Percentiles rank a stretch among this genome's conserved stretches.
phyloP scores from a whole-genome alignment of 2,797 vertebrate genomes.

The Pantherophis alleghaniensis region DNA sequence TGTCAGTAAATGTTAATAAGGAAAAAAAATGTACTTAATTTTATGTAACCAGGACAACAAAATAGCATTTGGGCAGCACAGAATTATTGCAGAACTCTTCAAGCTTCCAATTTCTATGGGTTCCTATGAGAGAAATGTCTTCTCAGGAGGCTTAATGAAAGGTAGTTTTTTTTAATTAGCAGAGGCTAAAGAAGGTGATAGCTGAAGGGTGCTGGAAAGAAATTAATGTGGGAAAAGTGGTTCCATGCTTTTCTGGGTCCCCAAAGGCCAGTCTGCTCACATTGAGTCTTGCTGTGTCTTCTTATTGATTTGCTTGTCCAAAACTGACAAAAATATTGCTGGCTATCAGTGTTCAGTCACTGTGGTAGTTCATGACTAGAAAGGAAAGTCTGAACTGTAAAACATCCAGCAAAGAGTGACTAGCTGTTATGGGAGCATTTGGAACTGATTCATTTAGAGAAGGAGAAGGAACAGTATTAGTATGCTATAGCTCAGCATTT shows the following conservation, averaged over 20 bases:
- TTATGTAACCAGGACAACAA: constrained; percentile 12
- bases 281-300: constrained; percentile 75
- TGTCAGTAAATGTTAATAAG: background rate
- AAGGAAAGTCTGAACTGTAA: constrained; percentile 59
- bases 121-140: constrained; percentile 67
- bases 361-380: constrained; percentile 53
- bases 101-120: constrained; percentile 55
- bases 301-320: constrained; percentile 79
- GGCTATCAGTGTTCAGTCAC: constrained; percentile 59
- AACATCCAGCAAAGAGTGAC: constrained; percentile 30
- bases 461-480: constrained; percentile 13
- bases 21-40: constrained; percentile 29
- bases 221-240: constrained; percentile 77
- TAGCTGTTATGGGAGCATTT: constrained; percentile 51
- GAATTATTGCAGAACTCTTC: constrained; percentile 37
- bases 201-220: constrained; percentile 63
- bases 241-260: constrained; percentile 64
- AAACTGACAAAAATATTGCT: constrained; percentile 70
- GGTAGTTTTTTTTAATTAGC: constrained; percentile 80
- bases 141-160: constrained; percentile 71
- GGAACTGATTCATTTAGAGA: constrained; percentile 60
- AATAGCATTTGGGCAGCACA: constrained; percentile 28
- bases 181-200: constrained; percentile 74
- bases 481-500: background rate
- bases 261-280: constrained; percentile 74